A percentile compares a stretch with the other conserved stretches of the same genome.
These are phyloP conservation scores for Galeopterus variegatus DNA, from an alignment of 2,113 vertebrate genomes.

Conservation along the genomic window DNA sequence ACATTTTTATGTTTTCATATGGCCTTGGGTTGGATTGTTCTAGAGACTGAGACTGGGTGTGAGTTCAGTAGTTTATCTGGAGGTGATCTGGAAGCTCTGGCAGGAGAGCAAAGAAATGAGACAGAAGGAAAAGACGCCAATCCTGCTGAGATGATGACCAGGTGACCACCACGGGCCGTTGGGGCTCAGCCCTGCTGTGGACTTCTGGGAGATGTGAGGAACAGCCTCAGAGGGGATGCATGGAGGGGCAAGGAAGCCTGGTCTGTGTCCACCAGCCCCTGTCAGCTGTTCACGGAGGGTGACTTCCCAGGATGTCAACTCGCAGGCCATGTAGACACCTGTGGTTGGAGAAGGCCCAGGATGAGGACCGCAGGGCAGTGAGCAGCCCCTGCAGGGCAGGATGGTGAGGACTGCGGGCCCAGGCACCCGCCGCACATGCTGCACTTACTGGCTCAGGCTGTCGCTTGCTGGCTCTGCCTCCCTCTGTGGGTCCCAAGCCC, in stretches of 20 bases:
- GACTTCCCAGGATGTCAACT: background rate
- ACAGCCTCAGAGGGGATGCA: background rate
- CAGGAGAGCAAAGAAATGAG: background rate
- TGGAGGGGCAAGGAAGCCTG: no score
- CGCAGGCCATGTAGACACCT: background rate
- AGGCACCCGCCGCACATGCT: accelerated
- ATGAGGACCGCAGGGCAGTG: background rate
- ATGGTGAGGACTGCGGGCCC: background rate
- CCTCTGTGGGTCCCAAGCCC: background rate
- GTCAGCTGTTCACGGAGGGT: no score
- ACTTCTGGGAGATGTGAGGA: background rate
- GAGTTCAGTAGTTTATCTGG: background rate
- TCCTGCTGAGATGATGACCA: background rate
- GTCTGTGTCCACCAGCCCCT: background rate
- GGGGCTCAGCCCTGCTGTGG: background rate
- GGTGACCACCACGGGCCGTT: accelerated
- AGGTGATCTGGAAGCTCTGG: background rate
- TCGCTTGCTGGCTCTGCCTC: background rate
- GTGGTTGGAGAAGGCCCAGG: background rate
- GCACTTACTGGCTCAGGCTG: background rate
- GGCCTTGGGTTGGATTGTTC: background rate
- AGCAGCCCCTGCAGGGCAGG: background rate
- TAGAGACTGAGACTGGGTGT: background rate
- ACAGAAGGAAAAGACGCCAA: background rate
- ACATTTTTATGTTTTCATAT: no score